phyloP scores from a whole-genome alignment of 2,797 vertebrate genomes.

The Alca torda region DNA sequence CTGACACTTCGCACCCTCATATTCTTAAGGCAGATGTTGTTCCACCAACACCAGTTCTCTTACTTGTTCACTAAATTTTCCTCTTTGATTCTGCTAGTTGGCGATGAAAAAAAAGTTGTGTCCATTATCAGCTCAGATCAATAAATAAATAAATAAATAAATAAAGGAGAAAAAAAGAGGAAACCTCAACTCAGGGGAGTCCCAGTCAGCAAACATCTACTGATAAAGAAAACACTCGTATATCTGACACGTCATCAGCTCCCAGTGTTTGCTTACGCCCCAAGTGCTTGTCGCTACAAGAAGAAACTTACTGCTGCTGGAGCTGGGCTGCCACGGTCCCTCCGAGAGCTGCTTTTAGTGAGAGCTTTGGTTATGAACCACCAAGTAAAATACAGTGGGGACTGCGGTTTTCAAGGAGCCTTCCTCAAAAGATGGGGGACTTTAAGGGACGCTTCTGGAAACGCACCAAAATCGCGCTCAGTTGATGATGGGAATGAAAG shows the following conservation, averaged over 20 bases:
- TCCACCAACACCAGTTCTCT: not conserved
- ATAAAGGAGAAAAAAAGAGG: conserved; percentile 70
- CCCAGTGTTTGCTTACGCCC: conserved; percentile 78
- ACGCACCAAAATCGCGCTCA: not conserved
- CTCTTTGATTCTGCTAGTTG: not conserved
- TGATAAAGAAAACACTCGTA: conserved; percentile 81
- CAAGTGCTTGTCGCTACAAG: conserved; percentile 71
- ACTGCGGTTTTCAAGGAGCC: conserved; percentile 11
- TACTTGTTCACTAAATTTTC: not conserved
- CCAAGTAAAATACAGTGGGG: not conserved
- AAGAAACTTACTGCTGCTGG: conserved; percentile 56
- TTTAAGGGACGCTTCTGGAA: conserved; percentile 13
- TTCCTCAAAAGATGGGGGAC: conserved; percentile 3
- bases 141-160: conserved; percentile 46
- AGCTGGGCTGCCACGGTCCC: conserved; percentile 25
- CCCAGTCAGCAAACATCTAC: conserved; percentile 75
- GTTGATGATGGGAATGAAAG: not conserved
- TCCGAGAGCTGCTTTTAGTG: conserved; percentile 1
- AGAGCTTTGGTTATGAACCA: conserved; percentile 35
- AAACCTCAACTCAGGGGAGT: conserved; percentile 69
- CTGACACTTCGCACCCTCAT: not conserved
- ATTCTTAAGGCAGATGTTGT: not conserved
- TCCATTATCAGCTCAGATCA: conserved; percentile 48
- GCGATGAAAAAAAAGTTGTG: not conserved
- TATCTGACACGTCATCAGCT: conserved; percentile 82